Base-by-base conservation (phyloP, 1,140 invertebrate species). In the Drosophila dunni region DNA sequence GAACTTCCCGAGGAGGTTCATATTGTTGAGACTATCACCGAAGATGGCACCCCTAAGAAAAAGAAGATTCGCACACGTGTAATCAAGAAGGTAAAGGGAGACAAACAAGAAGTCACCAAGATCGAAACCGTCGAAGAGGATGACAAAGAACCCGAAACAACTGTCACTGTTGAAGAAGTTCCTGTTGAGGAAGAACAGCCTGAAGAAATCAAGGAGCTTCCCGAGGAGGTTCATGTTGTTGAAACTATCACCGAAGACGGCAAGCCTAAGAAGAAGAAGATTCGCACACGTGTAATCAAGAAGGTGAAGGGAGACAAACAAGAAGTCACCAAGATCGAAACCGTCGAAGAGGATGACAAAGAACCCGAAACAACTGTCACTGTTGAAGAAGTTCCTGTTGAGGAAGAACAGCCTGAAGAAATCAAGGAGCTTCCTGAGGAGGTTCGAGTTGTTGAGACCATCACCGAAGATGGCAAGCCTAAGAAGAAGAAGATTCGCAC, bases 321-420 rank as follows among this genome's bases (percentile, higher is more conserved):
- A 78, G 78, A 90, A 71, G 80, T 91, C 24, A 92, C 78, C n/a
- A 78, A 90, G 63, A 91, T 92, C 61, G 85, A 92, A 9, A 92
- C 91, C 0, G 75, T 92, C n/a, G 91, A 93, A 79, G 91, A 93
- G 74, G 82, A 92, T 54, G 91, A 86, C 36, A 81, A 91, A 66
- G 42, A 81, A 36, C 81, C 91, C 36, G 74, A 91, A 63, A 91
- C 79, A n/a, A 85, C 81, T 44, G 81, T 88, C 4, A 81, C 67
- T 29, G 33, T 77, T 3, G 77, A 86, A 68, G 74, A 79, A 17
- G 53, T 36, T 34, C 29, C 51, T 29, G 42, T 57, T 1, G 51
- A 61, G 36, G 58, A 57, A 44, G 44, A 65, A 58, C 42, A 51
- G 29, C 38, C 36, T 9, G 53, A 67, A 45, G 46, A 36, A 50